phyloP scores from a whole-genome alignment of 2,888 invertebrate genomes.

The Silvanus unidentatus region DNA sequence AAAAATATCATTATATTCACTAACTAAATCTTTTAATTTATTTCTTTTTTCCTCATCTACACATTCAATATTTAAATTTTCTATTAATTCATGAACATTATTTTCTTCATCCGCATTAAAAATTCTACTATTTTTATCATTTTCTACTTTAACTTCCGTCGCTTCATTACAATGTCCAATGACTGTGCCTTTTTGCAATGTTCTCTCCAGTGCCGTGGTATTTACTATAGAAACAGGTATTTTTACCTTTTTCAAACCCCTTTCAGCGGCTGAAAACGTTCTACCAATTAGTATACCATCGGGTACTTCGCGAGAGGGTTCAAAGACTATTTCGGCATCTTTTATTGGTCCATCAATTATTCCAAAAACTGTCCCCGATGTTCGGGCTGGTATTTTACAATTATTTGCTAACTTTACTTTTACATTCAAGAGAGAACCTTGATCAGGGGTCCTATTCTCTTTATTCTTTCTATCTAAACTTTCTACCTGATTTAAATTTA shows the following conservation, averaged over 20 bases:
- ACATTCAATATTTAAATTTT: background rate
- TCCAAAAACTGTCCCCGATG: background rate
- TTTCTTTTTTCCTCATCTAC: background rate
- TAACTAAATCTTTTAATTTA: slow-evolving; percentile 5
- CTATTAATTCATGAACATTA: background rate
- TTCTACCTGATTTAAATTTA: background rate
- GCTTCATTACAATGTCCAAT: background rate
- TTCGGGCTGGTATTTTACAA: background rate
- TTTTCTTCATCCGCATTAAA: too few relatives aligned
- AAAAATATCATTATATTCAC: slow-evolving; percentile 4
- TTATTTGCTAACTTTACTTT: too few relatives aligned
- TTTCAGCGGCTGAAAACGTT: background rate
- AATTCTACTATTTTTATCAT: too few relatives aligned
- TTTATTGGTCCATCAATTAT: too few relatives aligned
- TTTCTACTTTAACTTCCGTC: background rate
- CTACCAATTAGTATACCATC: too few relatives aligned
- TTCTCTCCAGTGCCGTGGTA: background rate
- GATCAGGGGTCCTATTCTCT: background rate
- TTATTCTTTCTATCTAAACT: too few relatives aligned
- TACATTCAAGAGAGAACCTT: too few relatives aligned
- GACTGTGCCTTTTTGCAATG: background rate
- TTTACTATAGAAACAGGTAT: background rate
- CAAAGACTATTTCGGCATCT: too few relatives aligned
- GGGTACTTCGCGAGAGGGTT: too few relatives aligned
- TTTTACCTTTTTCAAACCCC: background rate